Base-by-base conservation (phyloP, 1,140 invertebrate species). In the Ceratina japonica region DNA sequence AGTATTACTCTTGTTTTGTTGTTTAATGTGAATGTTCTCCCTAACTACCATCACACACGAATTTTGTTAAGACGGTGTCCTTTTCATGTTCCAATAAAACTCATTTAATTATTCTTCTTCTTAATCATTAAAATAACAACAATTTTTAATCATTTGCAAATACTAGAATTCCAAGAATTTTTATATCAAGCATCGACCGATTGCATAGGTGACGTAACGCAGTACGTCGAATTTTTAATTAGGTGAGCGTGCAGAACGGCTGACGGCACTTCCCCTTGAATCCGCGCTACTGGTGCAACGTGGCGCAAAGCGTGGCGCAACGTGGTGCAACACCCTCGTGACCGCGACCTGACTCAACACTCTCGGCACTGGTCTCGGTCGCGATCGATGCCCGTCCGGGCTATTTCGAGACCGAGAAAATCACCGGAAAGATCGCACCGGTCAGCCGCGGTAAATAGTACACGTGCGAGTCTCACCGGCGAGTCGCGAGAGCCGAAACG, bases 261-360 rank as follows among this genome's bases (percentile, higher is more conserved):
- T 22, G 20, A 22, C 51, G 37, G 56, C 51, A 58, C 71, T 75
- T 82, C 75, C 58, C 73, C 56, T 51, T 84, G 44, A 81, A 84
- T 78, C 49, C 31, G 76, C n/a, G 76, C 64, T 80, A 82, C 72
- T 86, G 80, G 73, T 75, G 83, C 77, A 86, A 87, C 59, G 82
- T 86, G 75, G 71, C 71, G 81, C 80, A 86, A 86, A 84, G 83
- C 66, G 58, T 76, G 65, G 58, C 58, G 70, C 79, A 82, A 82
- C 71, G 76, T 79, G 70, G 63, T 77, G 79, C 72, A 83, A 75
- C 75, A 79, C 75, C 80, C 58, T 59, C 78, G 70, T 77, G 80
- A 80, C 80, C 83, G 65, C 77, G 80, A 82, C 83, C 80, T 85
- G 63, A 68, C 76, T 80, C 78, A 83, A 86, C 54, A 44, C 37